Conservation (phyloP, 1,140 invertebrate genomes). For the Idris sp. region DNA sequence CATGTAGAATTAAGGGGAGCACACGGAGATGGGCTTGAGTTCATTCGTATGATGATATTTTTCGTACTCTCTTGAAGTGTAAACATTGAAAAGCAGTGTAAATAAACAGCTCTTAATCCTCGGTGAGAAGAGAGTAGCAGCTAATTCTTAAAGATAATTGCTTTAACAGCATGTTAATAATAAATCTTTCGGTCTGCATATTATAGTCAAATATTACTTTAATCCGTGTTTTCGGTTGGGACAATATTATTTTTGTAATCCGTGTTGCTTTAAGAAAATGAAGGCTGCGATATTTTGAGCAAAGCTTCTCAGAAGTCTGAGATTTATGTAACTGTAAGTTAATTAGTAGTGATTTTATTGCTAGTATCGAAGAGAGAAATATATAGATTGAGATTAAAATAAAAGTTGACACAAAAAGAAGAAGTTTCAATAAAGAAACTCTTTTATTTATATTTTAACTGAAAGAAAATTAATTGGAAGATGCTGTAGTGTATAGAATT, state of each 20-base stretch:
- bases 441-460: too few relatives aligned
- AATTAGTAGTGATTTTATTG: too few relatives aligned
- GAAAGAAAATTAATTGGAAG: too few relatives aligned
- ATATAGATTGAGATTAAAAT: too few relatives aligned
- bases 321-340: too few relatives aligned
- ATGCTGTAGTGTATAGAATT: too few relatives aligned
- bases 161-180: constrained; percentile 35
- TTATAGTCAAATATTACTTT: constrained; percentile 22
- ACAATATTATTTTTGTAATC: constrained; percentile 41
- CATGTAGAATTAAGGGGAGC: constrained; percentile 34
- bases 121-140: constrained; percentile 25
- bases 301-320: too few relatives aligned
- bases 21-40: constrained; percentile 11
- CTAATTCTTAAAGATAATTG: constrained; percentile 49
- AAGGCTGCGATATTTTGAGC: too few relatives aligned
- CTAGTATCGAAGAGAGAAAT: too few relatives aligned
- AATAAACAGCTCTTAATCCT: constrained; percentile 43
- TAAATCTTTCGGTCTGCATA: constrained; percentile 34
- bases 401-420: too few relatives aligned
- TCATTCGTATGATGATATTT: constrained; percentile 44
- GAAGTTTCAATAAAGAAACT: too few relatives aligned
- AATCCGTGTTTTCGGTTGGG: constrained; percentile 2
- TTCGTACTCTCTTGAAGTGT: constrained; percentile 32
- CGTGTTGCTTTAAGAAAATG: too few relatives aligned
- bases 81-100: constrained; percentile 40